Evolutionary conservation across 2,113 vertebrate species (phyloP).

Genomic region (Phasianus colchicus): DNA sequence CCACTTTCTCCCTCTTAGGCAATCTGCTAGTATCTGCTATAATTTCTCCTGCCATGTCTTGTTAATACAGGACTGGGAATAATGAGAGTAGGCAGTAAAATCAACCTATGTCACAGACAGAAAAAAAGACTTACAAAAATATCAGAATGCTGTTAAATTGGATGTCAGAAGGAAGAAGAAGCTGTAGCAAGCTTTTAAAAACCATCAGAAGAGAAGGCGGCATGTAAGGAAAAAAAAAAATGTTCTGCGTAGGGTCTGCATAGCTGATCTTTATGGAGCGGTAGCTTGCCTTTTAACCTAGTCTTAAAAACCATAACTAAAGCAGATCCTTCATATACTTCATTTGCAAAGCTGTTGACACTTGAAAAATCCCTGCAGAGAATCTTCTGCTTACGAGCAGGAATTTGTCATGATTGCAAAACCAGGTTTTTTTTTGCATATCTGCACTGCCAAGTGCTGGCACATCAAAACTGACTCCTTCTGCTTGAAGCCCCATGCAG

Average conservation of each 20-base stretch:
- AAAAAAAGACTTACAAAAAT: neutral
- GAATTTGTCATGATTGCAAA: neutral
- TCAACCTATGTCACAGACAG: neutral
- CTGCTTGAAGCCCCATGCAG: neutral
- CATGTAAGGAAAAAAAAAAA: neutral
- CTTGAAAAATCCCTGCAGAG: neutral
- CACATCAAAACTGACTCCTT: neutral
- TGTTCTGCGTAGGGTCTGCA: neutral
- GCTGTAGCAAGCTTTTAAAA: neutral
- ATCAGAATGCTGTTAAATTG: neutral
- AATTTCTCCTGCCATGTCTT: neutral
- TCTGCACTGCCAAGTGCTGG: neutral
- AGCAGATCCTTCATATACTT: neutral
- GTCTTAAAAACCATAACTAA: neutral
- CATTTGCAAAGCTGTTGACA: neutral
- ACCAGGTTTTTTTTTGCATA: neutral
- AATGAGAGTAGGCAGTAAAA: neutral
- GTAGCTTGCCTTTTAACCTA: neutral
- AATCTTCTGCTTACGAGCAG: neutral
- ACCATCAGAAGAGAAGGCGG: neutral
- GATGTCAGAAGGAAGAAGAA: neutral
- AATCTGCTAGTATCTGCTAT: neutral
- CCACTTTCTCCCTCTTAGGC: neutral
- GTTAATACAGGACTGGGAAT: neutral
- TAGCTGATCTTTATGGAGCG: neutral